These are phyloP conservation scores for Corydoras maculifer DNA, from an alignment of 2,113 vertebrate species.

Conservation along the genomic window DNA sequence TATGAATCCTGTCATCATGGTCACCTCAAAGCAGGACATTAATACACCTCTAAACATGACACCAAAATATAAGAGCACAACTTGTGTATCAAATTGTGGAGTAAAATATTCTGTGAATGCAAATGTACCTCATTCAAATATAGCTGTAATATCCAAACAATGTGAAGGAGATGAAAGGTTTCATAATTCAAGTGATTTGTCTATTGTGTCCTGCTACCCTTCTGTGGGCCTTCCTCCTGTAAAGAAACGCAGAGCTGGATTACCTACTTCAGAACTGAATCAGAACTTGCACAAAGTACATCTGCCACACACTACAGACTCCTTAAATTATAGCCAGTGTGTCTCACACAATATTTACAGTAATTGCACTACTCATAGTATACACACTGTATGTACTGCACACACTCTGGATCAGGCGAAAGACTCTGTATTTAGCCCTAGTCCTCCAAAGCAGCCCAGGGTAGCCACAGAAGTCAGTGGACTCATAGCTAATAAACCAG, in stretches of 20 bases:
- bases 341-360: slow-evolving; percentile 4
- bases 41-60: slow-evolving; percentile 32
- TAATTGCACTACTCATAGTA: too few species aligned
- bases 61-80: slow-evolving; percentile 11
- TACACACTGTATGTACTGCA: slow-evolving; percentile 21
- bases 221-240: slow-evolving; percentile 73
- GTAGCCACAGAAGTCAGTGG: slow-evolving; percentile 24
- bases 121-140: slow-evolving; percentile 5
- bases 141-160: slow-evolving; percentile 43
- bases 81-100: slow-evolving; percentile 12
- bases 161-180: slow-evolving; percentile 52
- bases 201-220: slow-evolving; percentile 43
- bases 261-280: slow-evolving; percentile 70
- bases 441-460: slow-evolving; percentile 28
- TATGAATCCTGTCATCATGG: slow-evolving; percentile 53
- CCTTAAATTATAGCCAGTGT: slow-evolving; percentile 28
- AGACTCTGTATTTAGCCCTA: slow-evolving; percentile 21
- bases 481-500: slow-evolving; percentile 59
- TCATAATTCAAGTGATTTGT: slow-evolving; percentile 31
- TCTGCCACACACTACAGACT: slow-evolving; percentile 18
- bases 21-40: slow-evolving; percentile 20
- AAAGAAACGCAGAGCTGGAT: slow-evolving; percentile 83
- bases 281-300: slow-evolving; percentile 46
- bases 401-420: slow-evolving; percentile 1
- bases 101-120: slow-evolving; percentile 20